phyloP scores from a whole-genome alignment of 2,113 vertebrate genomes.

The Spilogale gracilis region DNA sequence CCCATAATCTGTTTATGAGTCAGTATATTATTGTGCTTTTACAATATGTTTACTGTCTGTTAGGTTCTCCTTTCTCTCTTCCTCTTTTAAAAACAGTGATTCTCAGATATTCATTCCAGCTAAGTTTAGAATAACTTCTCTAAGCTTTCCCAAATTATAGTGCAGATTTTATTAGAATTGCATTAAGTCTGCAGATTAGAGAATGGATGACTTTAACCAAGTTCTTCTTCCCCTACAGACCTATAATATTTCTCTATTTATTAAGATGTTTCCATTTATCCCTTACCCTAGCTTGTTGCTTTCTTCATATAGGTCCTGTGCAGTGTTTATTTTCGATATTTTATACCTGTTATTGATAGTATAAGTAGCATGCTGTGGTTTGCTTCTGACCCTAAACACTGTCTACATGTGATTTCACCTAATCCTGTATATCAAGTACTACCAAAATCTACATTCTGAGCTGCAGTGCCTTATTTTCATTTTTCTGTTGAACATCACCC shows the following conservation, averaged over 20 bases:
- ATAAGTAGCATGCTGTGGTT: not conserved
- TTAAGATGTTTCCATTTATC: not conserved
- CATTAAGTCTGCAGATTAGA: constrained; percentile 16
- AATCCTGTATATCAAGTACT: not conserved
- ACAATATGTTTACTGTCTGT: not conserved
- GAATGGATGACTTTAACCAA: constrained; percentile 11
- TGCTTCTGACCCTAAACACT: not conserved
- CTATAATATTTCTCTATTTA: not conserved
- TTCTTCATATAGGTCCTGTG: not conserved
- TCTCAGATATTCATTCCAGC: constrained; percentile 12
- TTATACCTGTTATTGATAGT: not conserved
- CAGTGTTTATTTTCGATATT: not conserved
- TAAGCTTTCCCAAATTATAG: not conserved
- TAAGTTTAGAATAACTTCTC: constrained; percentile 41
- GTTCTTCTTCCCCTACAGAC: not conserved
- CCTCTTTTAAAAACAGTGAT: constrained; percentile 32
- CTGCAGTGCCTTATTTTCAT: too few relatives aligned
- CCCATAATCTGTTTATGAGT: not conserved
- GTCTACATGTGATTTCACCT: not conserved
- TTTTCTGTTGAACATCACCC: not conserved
- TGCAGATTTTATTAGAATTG: constrained; percentile 10
- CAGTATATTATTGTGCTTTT: not conserved
- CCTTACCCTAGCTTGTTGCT: not conserved
- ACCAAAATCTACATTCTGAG: not conserved
- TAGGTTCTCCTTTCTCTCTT: not conserved